Conservation (phyloP, 53 echinoderm and acorn worm species). For the Holothuria leucospilota region DNA sequence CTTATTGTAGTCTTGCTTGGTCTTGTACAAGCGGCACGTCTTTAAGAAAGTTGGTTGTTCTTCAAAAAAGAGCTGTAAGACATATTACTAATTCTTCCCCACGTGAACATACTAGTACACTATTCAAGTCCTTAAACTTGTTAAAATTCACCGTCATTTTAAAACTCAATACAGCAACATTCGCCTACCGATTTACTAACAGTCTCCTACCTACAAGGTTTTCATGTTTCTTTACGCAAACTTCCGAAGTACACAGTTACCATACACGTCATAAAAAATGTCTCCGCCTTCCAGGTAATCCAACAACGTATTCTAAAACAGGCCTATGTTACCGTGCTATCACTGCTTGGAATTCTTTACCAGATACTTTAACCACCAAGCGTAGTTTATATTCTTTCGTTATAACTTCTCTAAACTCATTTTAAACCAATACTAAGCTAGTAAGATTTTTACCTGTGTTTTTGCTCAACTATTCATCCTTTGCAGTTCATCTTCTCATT, state of each 20-base stretch:
- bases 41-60: too few species aligned
- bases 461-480: too few species aligned
- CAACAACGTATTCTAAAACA: too few species aligned
- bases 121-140: not conserved
- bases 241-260: not conserved
- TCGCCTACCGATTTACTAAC: too few species aligned
- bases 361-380: too few species aligned
- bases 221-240: too few species aligned
- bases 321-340: conserved; percentile 2
- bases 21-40: not conserved
- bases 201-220: not conserved
- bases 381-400: too few species aligned
- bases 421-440: too few species aligned
- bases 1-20: not conserved
- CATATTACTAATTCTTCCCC: conserved; percentile 13
- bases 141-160: not conserved
- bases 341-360: conserved; percentile 6
- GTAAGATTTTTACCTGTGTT: too few species aligned
- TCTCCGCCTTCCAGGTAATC: conserved; percentile 5
- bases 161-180: not conserved
- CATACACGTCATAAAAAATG: not conserved
- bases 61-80: too few species aligned
- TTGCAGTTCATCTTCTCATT: too few species aligned
- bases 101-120: not conserved
- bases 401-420: too few species aligned